Evolutionary conservation across 2,113 vertebrate genomes (phyloP).

Genomic region (Anguilla rostrata): DNA sequence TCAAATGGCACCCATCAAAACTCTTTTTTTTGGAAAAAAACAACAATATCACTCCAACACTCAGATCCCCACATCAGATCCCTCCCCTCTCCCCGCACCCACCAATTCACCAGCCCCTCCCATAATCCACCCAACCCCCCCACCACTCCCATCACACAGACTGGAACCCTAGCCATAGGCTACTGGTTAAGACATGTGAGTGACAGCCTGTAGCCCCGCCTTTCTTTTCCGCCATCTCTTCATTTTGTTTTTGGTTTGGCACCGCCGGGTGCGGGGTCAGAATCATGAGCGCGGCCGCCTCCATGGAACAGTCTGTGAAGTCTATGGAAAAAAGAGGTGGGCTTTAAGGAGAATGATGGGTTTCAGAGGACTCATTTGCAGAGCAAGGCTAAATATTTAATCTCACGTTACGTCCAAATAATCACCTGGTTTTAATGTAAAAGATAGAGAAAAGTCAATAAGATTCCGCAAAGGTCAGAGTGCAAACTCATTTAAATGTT

Average conservation of each 20-base stretch:
- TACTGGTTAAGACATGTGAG: constrained; percentile 70
- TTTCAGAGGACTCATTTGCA: neutral
- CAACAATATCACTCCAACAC: neutral
- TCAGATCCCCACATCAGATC: neutral
- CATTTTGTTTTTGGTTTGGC: constrained; percentile 66
- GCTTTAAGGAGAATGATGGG: neutral
- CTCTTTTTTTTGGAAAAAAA: neutral
- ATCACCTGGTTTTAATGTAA: neutral
- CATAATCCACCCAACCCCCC: constrained; percentile 32
- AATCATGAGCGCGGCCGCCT: constrained; percentile 59
- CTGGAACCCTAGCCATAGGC: constrained; percentile 54
- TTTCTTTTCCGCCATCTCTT: neutral
- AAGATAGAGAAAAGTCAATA: neutral
- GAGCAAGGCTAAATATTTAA: neutral
- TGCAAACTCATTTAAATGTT: neutral
- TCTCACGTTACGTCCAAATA: too few species aligned
- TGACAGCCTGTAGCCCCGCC: constrained; percentile 59
- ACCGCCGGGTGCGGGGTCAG: constrained; percentile 64
- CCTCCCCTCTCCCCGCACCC: neutral
- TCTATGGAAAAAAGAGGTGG: constrained; percentile 42
- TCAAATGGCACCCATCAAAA: constrained; percentile 31
- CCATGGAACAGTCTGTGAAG: constrained; percentile 65
- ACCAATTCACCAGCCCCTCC: constrained; percentile 24
- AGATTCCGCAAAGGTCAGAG: neutral
- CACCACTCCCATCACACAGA: constrained; percentile 37